Evolutionary conservation across 2,888 invertebrate genomes (phyloP).

Genomic region (Scrobipalpa costella): DNA sequence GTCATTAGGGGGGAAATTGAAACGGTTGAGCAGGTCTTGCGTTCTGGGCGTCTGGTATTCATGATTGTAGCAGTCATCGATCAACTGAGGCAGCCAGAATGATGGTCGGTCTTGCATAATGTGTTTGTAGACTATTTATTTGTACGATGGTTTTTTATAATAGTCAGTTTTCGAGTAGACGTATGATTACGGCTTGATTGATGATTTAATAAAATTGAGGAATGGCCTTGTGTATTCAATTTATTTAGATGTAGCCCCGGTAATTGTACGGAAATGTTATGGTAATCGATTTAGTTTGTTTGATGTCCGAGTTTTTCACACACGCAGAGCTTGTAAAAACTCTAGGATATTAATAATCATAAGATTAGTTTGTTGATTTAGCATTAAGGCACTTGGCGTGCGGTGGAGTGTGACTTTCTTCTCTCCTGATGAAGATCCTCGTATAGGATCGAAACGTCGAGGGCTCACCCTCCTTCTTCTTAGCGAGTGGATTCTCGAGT

Average conservation of each 20-base stretch:
- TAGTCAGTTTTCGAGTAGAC: conserved; percentile 45
- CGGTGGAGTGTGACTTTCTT: too few relatives aligned
- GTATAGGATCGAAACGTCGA: too few relatives aligned
- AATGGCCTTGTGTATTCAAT: conserved; percentile 42
- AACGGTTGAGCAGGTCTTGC: conserved; percentile 38
- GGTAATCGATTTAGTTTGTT: conserved; percentile 19
- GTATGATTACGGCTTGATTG: conserved; percentile 58
- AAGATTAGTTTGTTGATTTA: too few relatives aligned
- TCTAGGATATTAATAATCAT: neutral
- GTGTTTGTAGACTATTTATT: conserved; percentile 66
- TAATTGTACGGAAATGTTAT: conserved; percentile 23
- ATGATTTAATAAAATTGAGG: conserved; percentile 48
- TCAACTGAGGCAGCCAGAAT: conserved; percentile 61
- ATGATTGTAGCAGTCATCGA: conserved; percentile 66
- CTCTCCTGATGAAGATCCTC: too few relatives aligned
- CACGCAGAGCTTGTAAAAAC: neutral
- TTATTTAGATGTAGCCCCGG: conserved; percentile 15
- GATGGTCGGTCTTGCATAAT: conserved; percentile 64
- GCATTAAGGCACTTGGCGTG: too few relatives aligned
- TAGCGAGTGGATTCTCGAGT: too few relatives aligned
- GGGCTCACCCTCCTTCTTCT: too few relatives aligned
- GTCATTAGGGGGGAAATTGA: conserved; percentile 26
- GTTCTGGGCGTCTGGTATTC: conserved; percentile 52
- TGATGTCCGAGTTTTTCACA: neutral
- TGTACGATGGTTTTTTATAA: conserved; percentile 50